phyloP scores from a whole-genome alignment of 2,888 invertebrate species.

The Drosophila kanekoi region DNA sequence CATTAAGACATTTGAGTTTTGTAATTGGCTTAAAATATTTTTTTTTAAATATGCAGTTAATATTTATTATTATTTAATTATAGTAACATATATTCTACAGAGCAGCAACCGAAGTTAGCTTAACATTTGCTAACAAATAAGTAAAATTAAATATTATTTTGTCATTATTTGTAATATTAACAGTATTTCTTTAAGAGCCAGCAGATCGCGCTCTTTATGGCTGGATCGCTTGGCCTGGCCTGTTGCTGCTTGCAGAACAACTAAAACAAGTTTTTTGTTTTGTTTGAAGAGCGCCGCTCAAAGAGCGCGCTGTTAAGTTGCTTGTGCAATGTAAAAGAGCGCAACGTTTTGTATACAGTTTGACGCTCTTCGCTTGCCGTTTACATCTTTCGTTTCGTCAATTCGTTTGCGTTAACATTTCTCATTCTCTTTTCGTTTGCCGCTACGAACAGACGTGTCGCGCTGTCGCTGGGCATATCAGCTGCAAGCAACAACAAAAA shows the following conservation, averaged over 20 bases:
- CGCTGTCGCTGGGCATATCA: conserved; percentile 49
- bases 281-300: conserved; percentile 4
- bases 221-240: conserved; percentile 16
- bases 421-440: conserved; percentile 65
- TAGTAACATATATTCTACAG: no score
- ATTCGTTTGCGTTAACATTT: conserved; percentile 38
- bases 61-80: no score
- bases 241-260: conserved; percentile 30
- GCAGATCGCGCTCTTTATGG: conserved; percentile 19
- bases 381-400: conserved; percentile 28
- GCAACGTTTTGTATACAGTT: conserved; percentile 4
- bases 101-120: no score
- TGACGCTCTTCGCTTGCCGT: conserved; percentile 13
- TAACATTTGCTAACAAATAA: not conserved
- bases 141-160: not conserved
- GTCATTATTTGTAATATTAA: not conserved
- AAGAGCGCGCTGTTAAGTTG: conserved; percentile 2
- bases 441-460: conserved; percentile 63
- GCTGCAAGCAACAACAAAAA: conserved; percentile 53
- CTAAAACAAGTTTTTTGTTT: conserved; percentile 29
- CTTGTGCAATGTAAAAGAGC: conserved; percentile 24
- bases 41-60: no score
- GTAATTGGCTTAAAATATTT: no score
- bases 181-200: not conserved
- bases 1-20: not conserved